These are phyloP conservation scores for Drosophila orosa DNA, from an alignment of 1,140 invertebrate genomes.

Conservation along the genomic window DNA sequence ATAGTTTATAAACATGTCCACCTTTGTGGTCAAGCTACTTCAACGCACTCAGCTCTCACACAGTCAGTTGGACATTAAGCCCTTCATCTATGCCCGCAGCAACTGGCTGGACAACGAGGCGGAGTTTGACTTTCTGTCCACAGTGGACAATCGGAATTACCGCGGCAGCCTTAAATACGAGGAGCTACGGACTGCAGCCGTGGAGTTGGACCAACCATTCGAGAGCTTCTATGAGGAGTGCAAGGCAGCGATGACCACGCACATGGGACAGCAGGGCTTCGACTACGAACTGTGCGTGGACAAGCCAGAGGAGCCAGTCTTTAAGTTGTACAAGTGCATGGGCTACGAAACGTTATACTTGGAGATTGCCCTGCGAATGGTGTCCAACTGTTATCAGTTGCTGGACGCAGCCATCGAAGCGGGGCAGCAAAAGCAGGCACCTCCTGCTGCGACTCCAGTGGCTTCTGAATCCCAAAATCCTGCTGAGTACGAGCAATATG, in stretches of 20 bases:
- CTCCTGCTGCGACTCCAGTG: too few species aligned
- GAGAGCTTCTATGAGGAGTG: conserved; percentile 51
- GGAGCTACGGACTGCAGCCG: conserved; percentile 48
- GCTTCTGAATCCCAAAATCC: background rate
- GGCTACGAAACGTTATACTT: conserved; percentile 65
- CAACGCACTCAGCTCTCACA: conserved; percentile 54
- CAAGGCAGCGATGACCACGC: conserved; percentile 53
- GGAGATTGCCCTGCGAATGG: conserved; percentile 41
- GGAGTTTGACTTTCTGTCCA: conserved; percentile 52
- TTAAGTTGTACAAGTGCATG: conserved; percentile 62
- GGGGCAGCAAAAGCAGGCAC: background rate
- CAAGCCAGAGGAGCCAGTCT: conserved; percentile 21
- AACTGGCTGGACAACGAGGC: conserved; percentile 56
- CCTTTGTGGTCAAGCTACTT: conserved; percentile 51
- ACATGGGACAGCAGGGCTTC: conserved; percentile 57
- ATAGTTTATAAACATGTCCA: conserved; percentile 2
- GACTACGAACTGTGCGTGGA: conserved; percentile 51
- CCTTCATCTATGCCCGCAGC: conserved; percentile 57
- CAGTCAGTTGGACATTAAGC: conserved; percentile 61
- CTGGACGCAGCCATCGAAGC: conserved; percentile 59
- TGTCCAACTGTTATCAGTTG: conserved; percentile 49
- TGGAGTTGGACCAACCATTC: conserved; percentile 45
- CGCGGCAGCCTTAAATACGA: conserved; percentile 41
- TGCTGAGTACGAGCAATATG: conserved; percentile 53
- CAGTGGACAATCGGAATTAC: conserved; percentile 40